These are phyloP conservation scores for Oxyruncus cristatus DNA, from an alignment of 2,113 vertebrate species.

Conservation along the genomic window DNA sequence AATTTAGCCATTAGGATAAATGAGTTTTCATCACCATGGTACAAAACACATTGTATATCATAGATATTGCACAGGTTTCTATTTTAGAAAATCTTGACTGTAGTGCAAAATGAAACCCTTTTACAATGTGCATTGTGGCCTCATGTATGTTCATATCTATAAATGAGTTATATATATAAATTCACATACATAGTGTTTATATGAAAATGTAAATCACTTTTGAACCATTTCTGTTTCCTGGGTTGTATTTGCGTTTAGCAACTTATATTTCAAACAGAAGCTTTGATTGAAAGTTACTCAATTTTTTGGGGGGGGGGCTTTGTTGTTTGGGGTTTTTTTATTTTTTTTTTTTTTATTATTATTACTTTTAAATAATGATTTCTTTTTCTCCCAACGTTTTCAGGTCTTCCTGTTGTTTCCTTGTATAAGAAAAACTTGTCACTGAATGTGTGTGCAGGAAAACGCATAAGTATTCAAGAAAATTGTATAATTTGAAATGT, in stretches of 20 bases:
- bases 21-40: background rate
- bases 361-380: background rate
- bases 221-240: background rate
- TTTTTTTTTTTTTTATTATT: background rate
- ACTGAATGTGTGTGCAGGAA: background rate
- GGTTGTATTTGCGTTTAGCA: background rate
- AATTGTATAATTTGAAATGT: background rate
- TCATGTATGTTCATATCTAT: background rate
- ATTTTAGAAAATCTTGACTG: background rate
- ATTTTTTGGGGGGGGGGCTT: background rate
- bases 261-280: background rate
- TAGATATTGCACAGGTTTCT: background rate
- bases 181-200: background rate
- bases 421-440: background rate
- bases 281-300: background rate
- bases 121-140: accelerated
- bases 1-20: background rate
- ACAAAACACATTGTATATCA: background rate
- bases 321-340: background rate
- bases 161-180: background rate
- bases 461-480: constrained; percentile 7
- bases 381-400: background rate
- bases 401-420: background rate
- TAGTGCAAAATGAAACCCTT: background rate
- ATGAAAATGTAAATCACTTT: background rate